Base-by-base conservation (phyloP, 2,888 invertebrate species). In the Coelinius sp. region DNA sequence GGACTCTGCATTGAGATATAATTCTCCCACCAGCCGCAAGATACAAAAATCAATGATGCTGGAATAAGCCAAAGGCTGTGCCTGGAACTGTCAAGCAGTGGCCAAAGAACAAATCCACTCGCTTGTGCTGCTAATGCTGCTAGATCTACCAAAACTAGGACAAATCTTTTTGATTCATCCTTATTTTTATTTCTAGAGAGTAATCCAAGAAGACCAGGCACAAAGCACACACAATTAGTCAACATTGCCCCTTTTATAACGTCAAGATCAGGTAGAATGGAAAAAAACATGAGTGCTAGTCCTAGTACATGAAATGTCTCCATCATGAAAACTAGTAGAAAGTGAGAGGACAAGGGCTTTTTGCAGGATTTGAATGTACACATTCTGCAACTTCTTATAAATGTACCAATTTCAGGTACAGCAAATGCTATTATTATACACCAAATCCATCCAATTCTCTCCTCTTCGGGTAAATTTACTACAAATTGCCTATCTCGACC, bases 21-120 rank as follows among this genome's bases (percentile, higher is more conserved):
- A 88, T 99, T 99, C 88, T 99, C 98, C 99, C 99, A 99, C 97
- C 98, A 98, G 24, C 96, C 96, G 44, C 96, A 91, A 0, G 98
- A 98, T 76, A 97, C 94, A 81, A 97, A 91, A 68, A 97, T 88
- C 41, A 97, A 91, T 0, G 97, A 91, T 0, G 96, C 89, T 0
- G 98, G 97, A 79, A 98, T 95, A 53, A 96, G 90, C 95, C 95
- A 96, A 44, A 96, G 88, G 66, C 92, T 92, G 0, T 93, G 92
- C 75, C 92, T 92, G 76, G 85, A 79, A 12, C 92, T 92, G 85
- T 95, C 93, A 73, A 94, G 89, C 68, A 95, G 88, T n/a, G 97
- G 97, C 96, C 97, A 97, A 14, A 97, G 93, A 73, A 97, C 93
- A 80, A 97, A 94, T 2, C 96, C 97, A 0, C 96, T 96, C 7